Evolutionary conservation across 2,797 vertebrate species (phyloP), one percentile per base, ranked within the genome.

Genomic region (Enteromius trimaculatus): DNA sequence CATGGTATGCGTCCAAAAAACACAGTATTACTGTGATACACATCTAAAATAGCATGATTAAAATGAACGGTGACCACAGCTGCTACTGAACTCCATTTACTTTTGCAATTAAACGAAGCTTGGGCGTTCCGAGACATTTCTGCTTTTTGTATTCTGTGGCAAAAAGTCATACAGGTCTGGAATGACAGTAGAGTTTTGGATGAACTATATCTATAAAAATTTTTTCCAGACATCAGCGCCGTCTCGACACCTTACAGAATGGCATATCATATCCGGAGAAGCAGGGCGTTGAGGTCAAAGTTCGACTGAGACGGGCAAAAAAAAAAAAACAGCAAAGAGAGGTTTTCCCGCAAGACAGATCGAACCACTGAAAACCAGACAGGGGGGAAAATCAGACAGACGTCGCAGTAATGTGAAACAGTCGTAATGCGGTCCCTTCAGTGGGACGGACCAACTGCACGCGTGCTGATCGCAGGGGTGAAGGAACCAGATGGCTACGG

Each of bases 221-320:
- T 65, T 87, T 84, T 49, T 85, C 85, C 85, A 86, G 88, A 89
- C 84, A 89, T 90, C 85, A 58, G 26, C 1, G 14, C 89, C 80
- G 34, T 88, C 44, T 65, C 47, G 34, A 19, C 78, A 51, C 55
- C 31, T 44, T 75, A 44, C 68, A 70, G 68, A 86, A 86, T 88
- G 88, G 88, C 92, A 89, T 91, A 90, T 93, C 90, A 92, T 91
- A 93, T 93, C 90, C 87, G 89, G 89, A 90, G 90, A 94, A 90
- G 91, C 89, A 92, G 90, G 87, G 91, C 90, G 87, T 89, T 79
- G 72, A 91, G 92, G 93, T 94, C 93, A 94, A 86, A 93, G 93
- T 92, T 95, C 93, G 94, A 90, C 89, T 87, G 85, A 90, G 89
- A 91, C 84, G 51, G 68, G 82, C 87, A 64, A 58, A 69, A 68